Evolutionary conservation across 1,140 invertebrate species (phyloP).

Genomic region (Rhynchophorus ferrugineus): DNA sequence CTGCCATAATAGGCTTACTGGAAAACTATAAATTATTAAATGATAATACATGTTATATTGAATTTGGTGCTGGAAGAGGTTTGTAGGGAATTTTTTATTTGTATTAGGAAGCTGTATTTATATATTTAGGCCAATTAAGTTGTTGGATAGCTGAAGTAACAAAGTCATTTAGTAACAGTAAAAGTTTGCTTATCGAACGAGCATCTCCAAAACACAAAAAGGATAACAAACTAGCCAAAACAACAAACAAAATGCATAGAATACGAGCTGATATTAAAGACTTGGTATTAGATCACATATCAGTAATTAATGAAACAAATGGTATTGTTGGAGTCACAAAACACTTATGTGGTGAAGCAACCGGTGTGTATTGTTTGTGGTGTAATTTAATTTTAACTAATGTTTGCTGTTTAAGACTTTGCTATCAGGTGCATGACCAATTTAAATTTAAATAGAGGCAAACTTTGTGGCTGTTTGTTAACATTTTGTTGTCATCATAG

Average conservation of each 20-base stretch:
- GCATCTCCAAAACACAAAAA: slow-evolving; percentile 72
- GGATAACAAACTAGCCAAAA: slow-evolving; percentile 58
- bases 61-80: slow-evolving; percentile 86
- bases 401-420: slow-evolving; percentile 54
- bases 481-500: slow-evolving; percentile 85
- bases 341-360: slow-evolving; percentile 79
- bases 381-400: too few species aligned
- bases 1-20: slow-evolving; percentile 58
- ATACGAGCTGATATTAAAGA: slow-evolving; percentile 68
- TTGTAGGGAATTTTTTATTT: too few species aligned
- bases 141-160: slow-evolving; percentile 62
- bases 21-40: slow-evolving; percentile 48
- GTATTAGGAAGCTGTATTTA: slow-evolving; percentile 10
- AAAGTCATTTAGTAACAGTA: slow-evolving; percentile 42
- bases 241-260: slow-evolving; percentile 47
- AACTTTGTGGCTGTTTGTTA: slow-evolving; percentile 57
- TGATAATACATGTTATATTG: slow-evolving; percentile 62
- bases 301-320: slow-evolving; percentile 42
- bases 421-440: slow-evolving; percentile 59
- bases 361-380: too few species aligned
- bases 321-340: slow-evolving; percentile 68
- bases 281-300: slow-evolving; percentile 54
- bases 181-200: slow-evolving; percentile 67
- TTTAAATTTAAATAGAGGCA: slow-evolving; percentile 32
- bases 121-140: slow-evolving; percentile 56